Percentiles rank a stretch among this genome's conserved stretches.
phyloP scores from a whole-genome alignment of 1,140 invertebrate genomes.

The Hycleus phaleratus region DNA sequence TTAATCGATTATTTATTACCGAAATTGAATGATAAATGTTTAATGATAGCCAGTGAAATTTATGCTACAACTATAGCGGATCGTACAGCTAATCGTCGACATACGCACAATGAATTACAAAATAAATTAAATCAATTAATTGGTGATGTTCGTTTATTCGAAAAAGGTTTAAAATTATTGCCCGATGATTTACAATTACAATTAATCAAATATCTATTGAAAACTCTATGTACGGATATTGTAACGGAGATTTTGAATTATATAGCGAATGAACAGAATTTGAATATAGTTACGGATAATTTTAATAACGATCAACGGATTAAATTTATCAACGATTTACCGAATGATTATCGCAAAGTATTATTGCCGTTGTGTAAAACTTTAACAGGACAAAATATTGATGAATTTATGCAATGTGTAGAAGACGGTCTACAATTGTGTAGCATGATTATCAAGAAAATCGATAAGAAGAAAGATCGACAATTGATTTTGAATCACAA shows the following conservation, averaged over 20 bases:
- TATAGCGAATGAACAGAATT: constrained; percentile 56
- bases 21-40: constrained; percentile 48
- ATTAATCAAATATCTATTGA: constrained; percentile 73
- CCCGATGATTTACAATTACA: constrained; percentile 54
- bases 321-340: constrained; percentile 59
- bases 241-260: constrained; percentile 70
- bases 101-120: constrained; percentile 71
- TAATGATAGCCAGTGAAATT: constrained; percentile 55
- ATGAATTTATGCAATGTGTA: constrained; percentile 68
- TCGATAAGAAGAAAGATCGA: constrained; percentile 81
- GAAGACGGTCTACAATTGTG: constrained; percentile 65
- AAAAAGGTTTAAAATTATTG: constrained; percentile 73
- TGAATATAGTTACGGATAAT: constrained; percentile 47
- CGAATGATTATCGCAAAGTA: constrained; percentile 55
- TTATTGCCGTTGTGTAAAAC: constrained; percentile 56
- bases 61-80: constrained; percentile 63
- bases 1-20: constrained; percentile 54
- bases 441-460: constrained; percentile 79
- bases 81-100: constrained; percentile 55
- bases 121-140: constrained; percentile 71
- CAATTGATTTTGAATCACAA: constrained; percentile 67
- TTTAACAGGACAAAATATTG: constrained; percentile 52
- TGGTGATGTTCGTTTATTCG: constrained; percentile 72
- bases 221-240: constrained; percentile 74
- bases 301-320: constrained; percentile 58